Evolutionary conservation across 2,113 vertebrate genomes (phyloP).

Genomic region (Piliocolobus tephrosceles): DNA sequence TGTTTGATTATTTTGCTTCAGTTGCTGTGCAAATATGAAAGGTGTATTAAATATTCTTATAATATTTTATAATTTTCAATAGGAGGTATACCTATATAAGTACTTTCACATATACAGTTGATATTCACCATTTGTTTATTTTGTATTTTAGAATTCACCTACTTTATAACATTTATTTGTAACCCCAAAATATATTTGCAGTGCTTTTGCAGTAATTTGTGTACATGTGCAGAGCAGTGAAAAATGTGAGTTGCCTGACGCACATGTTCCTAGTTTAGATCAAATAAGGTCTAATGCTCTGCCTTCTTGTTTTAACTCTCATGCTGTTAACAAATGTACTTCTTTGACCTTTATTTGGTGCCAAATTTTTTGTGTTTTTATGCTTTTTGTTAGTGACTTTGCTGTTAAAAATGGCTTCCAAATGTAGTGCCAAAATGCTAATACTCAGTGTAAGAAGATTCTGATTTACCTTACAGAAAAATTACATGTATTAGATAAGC

Average conservation of each 20-base stretch:
- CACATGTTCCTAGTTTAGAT: not conserved
- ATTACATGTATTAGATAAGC: not conserved
- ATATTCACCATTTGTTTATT: not conserved
- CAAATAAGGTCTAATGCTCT: not conserved
- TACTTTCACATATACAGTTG: not conserved
- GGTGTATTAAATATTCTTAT: not conserved
- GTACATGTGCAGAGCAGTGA: not conserved
- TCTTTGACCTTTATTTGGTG: not conserved
- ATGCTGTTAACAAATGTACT: not conserved
- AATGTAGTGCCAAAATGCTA: not conserved
- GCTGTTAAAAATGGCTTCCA: not conserved
- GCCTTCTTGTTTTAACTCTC: not conserved
- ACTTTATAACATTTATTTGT: conserved; percentile 4
- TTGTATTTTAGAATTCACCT: conserved; percentile 17
- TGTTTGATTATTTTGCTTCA: conserved; percentile 9
- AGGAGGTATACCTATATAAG: not conserved
- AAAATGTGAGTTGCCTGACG: not conserved
- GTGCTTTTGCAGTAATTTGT: not conserved
- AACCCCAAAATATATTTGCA: not conserved
- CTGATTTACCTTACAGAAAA: not conserved
- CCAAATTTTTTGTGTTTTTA: not conserved
- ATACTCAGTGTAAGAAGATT: not conserved
- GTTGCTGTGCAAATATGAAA: not conserved
- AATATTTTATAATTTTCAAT: not conserved
- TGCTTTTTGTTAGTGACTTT: not conserved